These are phyloP conservation scores for Corapipo altera DNA, from an alignment of 2,113 vertebrate species.

Conservation along the genomic window DNA sequence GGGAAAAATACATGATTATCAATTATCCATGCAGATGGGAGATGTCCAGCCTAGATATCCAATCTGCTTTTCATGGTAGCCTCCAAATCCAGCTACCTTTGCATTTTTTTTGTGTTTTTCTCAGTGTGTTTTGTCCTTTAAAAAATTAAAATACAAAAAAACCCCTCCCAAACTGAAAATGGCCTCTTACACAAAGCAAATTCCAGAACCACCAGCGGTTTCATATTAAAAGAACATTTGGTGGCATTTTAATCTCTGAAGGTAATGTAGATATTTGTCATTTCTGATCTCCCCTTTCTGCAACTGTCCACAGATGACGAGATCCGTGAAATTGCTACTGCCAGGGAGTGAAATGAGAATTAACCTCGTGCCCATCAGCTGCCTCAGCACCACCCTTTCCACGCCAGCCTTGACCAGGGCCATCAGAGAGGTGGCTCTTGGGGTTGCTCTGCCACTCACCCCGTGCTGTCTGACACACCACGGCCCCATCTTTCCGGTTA, in stretches of 20 bases:
- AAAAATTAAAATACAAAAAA: neutral
- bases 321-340: slow-evolving; percentile 71
- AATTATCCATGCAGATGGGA: neutral
- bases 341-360: slow-evolving; percentile 66
- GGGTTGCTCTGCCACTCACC: neutral
- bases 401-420: neutral
- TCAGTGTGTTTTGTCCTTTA: neutral
- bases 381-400: slow-evolving; percentile 20
- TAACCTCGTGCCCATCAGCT: slow-evolving; percentile 54
- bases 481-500: neutral
- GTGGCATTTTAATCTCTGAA: slow-evolving; percentile 65
- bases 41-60: neutral
- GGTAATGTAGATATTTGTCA: slow-evolving; percentile 70
- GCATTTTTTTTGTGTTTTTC: neutral
- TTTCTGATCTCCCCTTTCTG: slow-evolving; percentile 62
- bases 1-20: neutral
- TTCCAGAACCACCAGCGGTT: neutral
- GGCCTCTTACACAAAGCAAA: neutral
- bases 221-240: slow-evolving; percentile 51
- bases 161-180: neutral
- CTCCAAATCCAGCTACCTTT: neutral
- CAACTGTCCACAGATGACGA: slow-evolving; percentile 57
- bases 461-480: neutral
- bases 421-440: neutral
- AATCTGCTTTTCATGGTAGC: neutral